These are phyloP conservation scores for Poeciliopsis presidionis DNA, from an alignment of 2,797 vertebrate genomes.

Conservation along the genomic window DNA sequence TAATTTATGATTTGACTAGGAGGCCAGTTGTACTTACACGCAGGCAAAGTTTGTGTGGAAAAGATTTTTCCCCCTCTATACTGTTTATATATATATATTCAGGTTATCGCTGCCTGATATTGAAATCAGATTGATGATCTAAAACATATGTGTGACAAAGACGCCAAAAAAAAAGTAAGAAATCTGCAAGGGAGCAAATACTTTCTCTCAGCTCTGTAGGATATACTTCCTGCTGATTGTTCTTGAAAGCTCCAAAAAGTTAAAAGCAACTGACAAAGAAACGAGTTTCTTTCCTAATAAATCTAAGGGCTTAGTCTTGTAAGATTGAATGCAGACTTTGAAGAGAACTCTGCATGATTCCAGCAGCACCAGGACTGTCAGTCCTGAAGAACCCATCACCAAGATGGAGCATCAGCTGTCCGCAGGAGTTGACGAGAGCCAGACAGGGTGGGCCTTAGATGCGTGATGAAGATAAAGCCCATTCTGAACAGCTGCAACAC, in stretches of 20 bases:
- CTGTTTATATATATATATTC: too few relatives aligned
- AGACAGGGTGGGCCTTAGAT: neutral
- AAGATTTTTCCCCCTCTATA: too few relatives aligned
- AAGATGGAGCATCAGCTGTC: neutral
- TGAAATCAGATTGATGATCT: neutral
- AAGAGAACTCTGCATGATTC: neutral
- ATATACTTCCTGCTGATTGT: neutral
- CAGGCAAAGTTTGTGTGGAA: neutral
- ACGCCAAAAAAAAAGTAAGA: neutral
- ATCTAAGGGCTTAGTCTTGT: neutral
- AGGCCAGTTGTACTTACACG: neutral
- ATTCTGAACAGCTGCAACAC: neutral
- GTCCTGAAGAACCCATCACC: neutral
- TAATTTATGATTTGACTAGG: neutral
- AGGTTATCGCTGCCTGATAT: neutral
- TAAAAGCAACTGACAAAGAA: neutral
- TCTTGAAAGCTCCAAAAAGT: neutral
- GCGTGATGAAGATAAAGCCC: neutral
- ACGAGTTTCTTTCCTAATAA: neutral
- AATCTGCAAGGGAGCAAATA: neutral
- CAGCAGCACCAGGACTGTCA: neutral
- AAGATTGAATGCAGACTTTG: neutral
- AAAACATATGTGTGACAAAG: neutral
- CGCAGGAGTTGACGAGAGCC: neutral
- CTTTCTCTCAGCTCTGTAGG: neutral